These are phyloP conservation scores for Notoglanidium macrostoma DNA, from an alignment of 2,797 vertebrate species.

Conservation along the genomic window DNA sequence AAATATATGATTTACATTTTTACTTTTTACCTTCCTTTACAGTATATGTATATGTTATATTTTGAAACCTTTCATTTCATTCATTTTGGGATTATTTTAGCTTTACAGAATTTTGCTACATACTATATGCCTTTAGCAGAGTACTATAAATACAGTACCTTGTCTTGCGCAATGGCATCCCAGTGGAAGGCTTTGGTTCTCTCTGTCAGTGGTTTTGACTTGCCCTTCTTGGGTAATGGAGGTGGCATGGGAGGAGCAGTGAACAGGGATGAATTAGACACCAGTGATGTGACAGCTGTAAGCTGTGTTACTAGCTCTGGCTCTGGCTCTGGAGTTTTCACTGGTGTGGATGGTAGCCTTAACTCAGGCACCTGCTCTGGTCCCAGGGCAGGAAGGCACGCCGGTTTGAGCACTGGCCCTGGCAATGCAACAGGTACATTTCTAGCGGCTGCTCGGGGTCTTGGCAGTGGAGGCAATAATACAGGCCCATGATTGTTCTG, in stretches of 20 bases:
- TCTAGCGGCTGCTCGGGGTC: not conserved
- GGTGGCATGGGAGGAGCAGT: conserved; percentile 42
- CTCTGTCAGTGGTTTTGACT: not conserved
- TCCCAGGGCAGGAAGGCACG: not conserved
- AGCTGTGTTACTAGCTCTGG: not conserved
- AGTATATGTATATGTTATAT: not conserved
- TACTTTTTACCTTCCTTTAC: not conserved
- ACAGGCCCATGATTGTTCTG: not conserved
- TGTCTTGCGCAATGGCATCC: conserved; percentile 72
- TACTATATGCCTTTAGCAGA: not conserved
- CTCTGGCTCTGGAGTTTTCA: not conserved
- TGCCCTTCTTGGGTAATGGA: conserved; percentile 54
- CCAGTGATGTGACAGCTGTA: not conserved
- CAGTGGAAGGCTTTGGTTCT: conserved; percentile 80
- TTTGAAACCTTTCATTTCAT: not conserved
- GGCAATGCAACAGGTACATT: not conserved
- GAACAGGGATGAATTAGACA: not conserved
- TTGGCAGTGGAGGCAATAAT: not conserved
- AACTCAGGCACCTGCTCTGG: not conserved
- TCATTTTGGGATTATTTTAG: not conserved
- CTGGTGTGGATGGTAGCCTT: not conserved
- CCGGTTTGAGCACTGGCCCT: not conserved
- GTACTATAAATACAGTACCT: conserved; percentile 63
- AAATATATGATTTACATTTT: not conserved
- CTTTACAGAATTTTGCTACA: not conserved